phyloP scores from a whole-genome alignment of 2,888 invertebrate species.

The Hetaerina titia region DNA sequence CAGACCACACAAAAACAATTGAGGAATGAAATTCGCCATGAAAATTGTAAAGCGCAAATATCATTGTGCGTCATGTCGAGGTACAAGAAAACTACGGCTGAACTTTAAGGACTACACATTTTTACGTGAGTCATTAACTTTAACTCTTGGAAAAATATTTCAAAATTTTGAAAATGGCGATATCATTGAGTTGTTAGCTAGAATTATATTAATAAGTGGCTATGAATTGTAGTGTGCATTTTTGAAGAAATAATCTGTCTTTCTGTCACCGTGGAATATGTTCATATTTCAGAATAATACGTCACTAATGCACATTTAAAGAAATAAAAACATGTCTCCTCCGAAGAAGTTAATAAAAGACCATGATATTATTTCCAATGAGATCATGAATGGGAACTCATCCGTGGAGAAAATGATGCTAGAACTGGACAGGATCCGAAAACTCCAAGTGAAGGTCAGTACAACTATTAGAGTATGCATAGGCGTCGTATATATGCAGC shows the following conservation, averaged over 20 bases:
- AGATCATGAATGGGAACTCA: constrained; percentile 2
- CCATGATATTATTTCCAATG: not conserved
- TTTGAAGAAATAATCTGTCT: too few species aligned
- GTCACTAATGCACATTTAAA: not conserved
- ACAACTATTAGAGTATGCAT: not conserved
- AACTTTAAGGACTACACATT: not conserved
- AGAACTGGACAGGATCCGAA: constrained; percentile 10
- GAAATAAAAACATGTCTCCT: not conserved
- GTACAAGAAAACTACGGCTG: not conserved
- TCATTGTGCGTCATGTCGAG: not conserved
- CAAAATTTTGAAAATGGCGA: not conserved
- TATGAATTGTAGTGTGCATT: not conserved
- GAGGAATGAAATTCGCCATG: constrained; percentile 28
- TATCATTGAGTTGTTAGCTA: not conserved
- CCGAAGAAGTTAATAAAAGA: not conserved
- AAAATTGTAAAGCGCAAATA: not conserved
- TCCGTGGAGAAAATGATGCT: constrained; percentile 51
- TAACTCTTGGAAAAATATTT: not conserved
- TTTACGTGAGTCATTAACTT: not conserved
- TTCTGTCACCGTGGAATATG: too few species aligned
- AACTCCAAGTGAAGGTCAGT: constrained; percentile 42
- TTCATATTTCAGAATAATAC: not conserved
- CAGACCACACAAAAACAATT: not conserved
- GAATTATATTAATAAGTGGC: not conserved
- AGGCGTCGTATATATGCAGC: too few species aligned